phyloP scores from a whole-genome alignment of 2,113 vertebrate species.

The Leucopsar rothschildi region DNA sequence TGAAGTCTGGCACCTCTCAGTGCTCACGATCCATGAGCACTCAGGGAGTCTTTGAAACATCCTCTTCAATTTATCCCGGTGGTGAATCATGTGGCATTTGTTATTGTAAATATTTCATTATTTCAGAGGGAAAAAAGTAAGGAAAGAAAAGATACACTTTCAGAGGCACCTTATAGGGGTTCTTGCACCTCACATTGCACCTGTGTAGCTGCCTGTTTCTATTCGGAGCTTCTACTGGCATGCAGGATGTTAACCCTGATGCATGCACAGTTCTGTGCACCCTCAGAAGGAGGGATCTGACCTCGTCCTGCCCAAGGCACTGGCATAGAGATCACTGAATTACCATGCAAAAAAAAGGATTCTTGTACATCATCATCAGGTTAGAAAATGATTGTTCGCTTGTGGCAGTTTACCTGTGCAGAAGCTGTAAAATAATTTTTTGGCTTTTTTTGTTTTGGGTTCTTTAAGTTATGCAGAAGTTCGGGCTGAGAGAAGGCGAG shows the following conservation, averaged over 20 bases:
- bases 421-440: background rate
- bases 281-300: background rate
- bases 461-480: slow-evolving; percentile 84
- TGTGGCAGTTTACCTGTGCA: background rate
- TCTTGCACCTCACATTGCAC: background rate
- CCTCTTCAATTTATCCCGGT: background rate
- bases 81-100: background rate
- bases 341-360: background rate
- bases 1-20: background rate
- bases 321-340: background rate
- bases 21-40: background rate
- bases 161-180: background rate
- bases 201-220: background rate
- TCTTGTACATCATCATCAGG: background rate
- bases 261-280: background rate
- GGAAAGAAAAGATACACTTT: background rate
- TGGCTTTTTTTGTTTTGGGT: background rate
- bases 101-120: background rate
- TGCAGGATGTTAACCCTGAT: background rate
- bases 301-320: background rate
- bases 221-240: background rate
- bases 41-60: background rate
- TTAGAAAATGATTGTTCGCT: background rate
- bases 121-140: background rate
- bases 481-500: slow-evolving; percentile 83